These are phyloP conservation scores for Podarcis siculus DNA, from an alignment of 2,797 vertebrate genomes.

Conservation along the genomic window DNA sequence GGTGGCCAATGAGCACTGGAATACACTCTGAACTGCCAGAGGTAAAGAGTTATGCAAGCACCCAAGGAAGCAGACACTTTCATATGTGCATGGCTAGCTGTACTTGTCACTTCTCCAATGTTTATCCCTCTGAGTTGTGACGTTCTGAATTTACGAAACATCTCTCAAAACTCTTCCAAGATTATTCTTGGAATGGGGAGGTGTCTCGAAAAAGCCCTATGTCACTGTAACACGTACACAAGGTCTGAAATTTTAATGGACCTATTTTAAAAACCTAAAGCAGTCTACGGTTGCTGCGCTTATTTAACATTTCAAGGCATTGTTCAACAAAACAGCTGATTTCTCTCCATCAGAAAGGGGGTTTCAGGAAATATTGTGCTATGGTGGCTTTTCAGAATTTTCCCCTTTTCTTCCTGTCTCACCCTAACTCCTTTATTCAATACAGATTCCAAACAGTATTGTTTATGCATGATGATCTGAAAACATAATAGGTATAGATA, in stretches of 20 bases:
- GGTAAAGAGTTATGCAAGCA: neutral
- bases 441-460: neutral
- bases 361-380: neutral
- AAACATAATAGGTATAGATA: neutral
- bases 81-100: conserved; percentile 19
- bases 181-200: conserved; percentile 2
- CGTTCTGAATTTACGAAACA: conserved; percentile 9
- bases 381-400: neutral
- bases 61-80: conserved; percentile 28
- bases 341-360: neutral
- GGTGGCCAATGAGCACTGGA: neutral
- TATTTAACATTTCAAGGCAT: neutral
- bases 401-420: neutral
- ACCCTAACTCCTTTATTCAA: neutral
- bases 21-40: neutral
- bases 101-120: conserved; percentile 21
- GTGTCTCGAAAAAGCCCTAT: neutral
- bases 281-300: too few species aligned
- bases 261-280: neutral
- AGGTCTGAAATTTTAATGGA: neutral
- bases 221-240: neutral
- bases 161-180: neutral
- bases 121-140: conserved; percentile 21
- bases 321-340: neutral
- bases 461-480: neutral